Evolutionary conservation across 1,140 invertebrate genomes (phyloP).

Genomic region (Ceratina calcarata): DNA sequence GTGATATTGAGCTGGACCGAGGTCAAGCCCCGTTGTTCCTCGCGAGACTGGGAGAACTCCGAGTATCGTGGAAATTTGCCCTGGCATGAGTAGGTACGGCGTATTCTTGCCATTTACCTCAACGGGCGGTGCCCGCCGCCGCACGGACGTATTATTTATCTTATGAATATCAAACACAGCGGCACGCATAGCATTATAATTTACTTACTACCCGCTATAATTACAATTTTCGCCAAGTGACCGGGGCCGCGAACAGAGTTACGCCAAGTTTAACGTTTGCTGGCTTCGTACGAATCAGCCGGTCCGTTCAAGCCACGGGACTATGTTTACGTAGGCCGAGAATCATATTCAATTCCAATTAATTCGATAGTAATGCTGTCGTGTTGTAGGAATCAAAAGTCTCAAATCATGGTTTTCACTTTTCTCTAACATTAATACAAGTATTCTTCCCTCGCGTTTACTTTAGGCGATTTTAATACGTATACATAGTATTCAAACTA

Average conservation of each 20-base stretch:
- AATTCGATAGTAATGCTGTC: constrained; percentile 73
- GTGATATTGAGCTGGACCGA: constrained; percentile 55
- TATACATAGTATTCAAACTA: too few species aligned
- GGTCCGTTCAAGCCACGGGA: constrained; percentile 28
- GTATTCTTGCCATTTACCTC: neutral
- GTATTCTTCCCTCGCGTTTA: neutral
- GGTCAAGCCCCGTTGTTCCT: constrained; percentile 48
- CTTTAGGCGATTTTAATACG: neutral
- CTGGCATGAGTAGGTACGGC: neutral
- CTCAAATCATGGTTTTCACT: too few species aligned
- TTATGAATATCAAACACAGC: constrained; percentile 78
- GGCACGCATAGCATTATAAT: constrained; percentile 79
- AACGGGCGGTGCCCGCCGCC: constrained; percentile 23
- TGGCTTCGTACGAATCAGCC: constrained; percentile 25
- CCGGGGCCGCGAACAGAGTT: constrained; percentile 39
- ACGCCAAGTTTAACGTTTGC: constrained; percentile 42
- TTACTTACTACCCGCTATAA: constrained; percentile 80
- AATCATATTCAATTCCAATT: constrained; percentile 80
- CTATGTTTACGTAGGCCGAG: constrained; percentile 76
- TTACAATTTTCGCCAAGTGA: constrained; percentile 77
- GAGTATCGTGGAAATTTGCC: constrained; percentile 36
- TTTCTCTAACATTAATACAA: too few species aligned
- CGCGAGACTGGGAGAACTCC: too few species aligned
- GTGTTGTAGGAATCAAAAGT: constrained; percentile 8
- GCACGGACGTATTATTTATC: constrained; percentile 72